A percentile compares a stretch with the other conserved stretches of the same genome.
Evolutionary conservation across 2,797 vertebrate species (phyloP).

Genomic region (Platalea minor): DNA sequence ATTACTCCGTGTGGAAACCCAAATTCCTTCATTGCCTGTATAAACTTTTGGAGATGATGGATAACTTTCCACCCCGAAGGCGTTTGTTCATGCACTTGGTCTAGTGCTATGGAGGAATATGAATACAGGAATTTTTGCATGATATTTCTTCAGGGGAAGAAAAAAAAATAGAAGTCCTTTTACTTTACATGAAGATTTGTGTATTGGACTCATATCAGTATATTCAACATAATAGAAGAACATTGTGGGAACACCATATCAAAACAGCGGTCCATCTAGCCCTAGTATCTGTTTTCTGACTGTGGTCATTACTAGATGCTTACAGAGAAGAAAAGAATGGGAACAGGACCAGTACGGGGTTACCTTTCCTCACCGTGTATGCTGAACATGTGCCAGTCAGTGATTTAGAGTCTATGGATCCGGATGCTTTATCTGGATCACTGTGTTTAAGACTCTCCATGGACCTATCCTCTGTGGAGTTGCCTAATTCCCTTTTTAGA

Average conservation of each 20-base stretch:
- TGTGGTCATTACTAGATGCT: not conserved
- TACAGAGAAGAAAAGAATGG: not conserved
- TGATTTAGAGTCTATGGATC: not conserved
- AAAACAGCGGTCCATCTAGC: not conserved
- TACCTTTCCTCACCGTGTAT: not conserved
- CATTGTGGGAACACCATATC: not conserved
- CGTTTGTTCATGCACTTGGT: not conserved
- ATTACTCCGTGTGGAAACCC: not conserved
- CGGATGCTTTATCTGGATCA: not conserved
- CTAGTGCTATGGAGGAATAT: not conserved
- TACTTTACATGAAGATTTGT: not conserved
- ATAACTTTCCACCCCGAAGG: not conserved
- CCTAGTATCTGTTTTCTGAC: not conserved
- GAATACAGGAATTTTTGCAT: not conserved
- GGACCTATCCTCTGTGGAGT: not conserved
- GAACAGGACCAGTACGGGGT: not conserved
- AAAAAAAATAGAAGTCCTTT: not conserved
- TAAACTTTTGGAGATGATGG: not conserved
- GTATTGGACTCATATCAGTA: not conserved
- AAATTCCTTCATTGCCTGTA: not conserved
- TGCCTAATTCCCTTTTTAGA: constrained; percentile 3
- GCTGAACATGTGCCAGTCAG: not conserved
- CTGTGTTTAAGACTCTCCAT: not conserved
- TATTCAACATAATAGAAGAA: not conserved
- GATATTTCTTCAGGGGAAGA: not conserved